Base-by-base conservation (phyloP, 1,140 invertebrate genomes). In the Heliconius melpomene region DNA sequence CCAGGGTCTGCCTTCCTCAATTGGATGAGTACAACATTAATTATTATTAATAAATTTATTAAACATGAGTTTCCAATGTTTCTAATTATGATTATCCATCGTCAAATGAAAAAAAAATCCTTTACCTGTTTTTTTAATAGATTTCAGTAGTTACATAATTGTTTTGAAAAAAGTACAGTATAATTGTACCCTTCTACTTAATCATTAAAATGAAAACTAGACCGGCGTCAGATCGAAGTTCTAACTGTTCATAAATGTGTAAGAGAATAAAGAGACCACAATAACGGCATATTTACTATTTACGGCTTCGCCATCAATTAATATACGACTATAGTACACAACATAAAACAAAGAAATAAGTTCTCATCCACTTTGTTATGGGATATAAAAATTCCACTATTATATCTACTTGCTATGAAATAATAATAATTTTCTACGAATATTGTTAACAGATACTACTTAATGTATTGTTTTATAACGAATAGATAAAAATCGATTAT, bases 401-500 rank as follows among this genome's bases (percentile, higher is more conserved):
- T 13, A n/a, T 5, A 9, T n/a, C 1, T 3, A 23, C 9, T 1
- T 60, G 26, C 2, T 60, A 60, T n/a, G n/a, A 60, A 60, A 60
- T 60, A 54, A 54, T 54, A 20, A 54, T 54, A n/a, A 54, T 54
- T 54, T n/a, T 18, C 18, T 54, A 60, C 7, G 3, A 60, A 60
- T 66, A 29, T 66, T 66, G 13, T 29, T 66, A 66, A 66, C 60
- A 66, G 60, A 29, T 66, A 36, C 32, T 36, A 36, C 6, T 36
- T 36, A 66, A 29, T 66, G 5, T 66, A 66, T 66, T 36, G 72
- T 73, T 78, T 78, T 78, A 72, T 73, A 26, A 60, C 13, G 29
- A 46, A 40, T n/a, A 77, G 20, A 40, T 82, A 82, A 75, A 71
- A 29, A 81, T 84, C 83, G 83, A 82, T 72, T 82, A 82, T 78